Conservation (phyloP, 2,113 vertebrate species). For the Oreotragus oreotragus region DNA sequence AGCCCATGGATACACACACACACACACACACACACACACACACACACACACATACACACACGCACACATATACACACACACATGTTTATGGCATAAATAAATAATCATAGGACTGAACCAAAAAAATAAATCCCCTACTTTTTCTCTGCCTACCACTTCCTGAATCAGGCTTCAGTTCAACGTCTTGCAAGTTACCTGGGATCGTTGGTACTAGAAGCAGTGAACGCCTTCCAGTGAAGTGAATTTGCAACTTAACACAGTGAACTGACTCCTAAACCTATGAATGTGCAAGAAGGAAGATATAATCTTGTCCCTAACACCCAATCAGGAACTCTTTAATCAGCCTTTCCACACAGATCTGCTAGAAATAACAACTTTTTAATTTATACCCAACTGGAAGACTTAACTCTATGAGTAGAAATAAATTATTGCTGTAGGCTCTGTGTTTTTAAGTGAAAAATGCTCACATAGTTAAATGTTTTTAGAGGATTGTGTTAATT, state of each 20-base stretch:
- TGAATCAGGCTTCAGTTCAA: not conserved
- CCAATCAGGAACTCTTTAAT: not conserved
- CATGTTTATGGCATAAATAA: not conserved
- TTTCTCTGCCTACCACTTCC: rapidly evolving
- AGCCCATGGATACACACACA: not conserved
- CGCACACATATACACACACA: rapidly evolving
- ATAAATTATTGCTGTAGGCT: not conserved
- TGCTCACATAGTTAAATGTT: not conserved
- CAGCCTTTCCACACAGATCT: not conserved
- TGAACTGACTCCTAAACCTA: not conserved
- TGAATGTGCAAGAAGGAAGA: not conserved
- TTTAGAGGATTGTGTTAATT: not conserved
- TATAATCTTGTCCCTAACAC: too few relatives aligned
- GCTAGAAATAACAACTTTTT: not conserved
- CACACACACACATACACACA: rapidly evolving
- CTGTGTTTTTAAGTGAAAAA: not conserved
- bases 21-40: rapidly evolving
- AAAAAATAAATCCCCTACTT: not conserved
- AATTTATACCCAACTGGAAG: not conserved
- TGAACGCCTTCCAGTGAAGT: too few relatives aligned
- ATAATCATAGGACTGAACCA: not conserved
- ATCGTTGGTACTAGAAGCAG: too few relatives aligned
- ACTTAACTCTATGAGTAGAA: not conserved
- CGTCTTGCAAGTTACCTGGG: not conserved
- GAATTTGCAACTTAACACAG: not conserved